Base-by-base conservation (phyloP, 2,113 vertebrate genomes). In the Manacus vitellinus region DNA sequence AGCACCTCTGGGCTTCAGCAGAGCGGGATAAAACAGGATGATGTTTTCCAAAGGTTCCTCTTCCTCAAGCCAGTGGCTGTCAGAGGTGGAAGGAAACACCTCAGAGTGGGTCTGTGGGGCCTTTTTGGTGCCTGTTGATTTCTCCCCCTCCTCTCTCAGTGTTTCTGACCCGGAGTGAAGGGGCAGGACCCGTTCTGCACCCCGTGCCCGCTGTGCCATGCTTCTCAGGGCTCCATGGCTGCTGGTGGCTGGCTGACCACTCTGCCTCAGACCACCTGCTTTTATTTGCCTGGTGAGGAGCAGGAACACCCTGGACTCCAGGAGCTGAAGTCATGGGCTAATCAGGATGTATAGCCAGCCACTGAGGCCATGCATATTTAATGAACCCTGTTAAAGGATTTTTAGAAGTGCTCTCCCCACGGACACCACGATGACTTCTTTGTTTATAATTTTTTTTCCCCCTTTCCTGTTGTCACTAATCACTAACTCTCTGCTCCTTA, bases 301-400 rank as follows among this genome's bases (percentile, higher is more conserved):
- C 82, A 92, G 85, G 71, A 78, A 56, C 76, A 41, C 59, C 83
- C 67, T 14, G 89, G 90, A 47, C 85, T 74, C 33, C 59, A 51
- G 63, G 67, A 91, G 77, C 95, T 95, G 91, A 59, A 95, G 93
- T 75, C 93, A 80, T 14, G 49, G 73, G 82, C 89, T 97, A 93
- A 96, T 97, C 95, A 97, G 97, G 91, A 97, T 97, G 94, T 96
- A 97, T 96, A 84, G 96, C 92, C 97, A 96, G 96, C 87, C 90
- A 89, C 92, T 10, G 81, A 88, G 92, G 75, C 83, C 90, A 97
- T 97, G 44, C 72, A 97, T 97, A 30, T 96, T 97, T 97, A 85
- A 97, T 93, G 89, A 92, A 81, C 67, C 85, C 96, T 95, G 95
- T 83, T 96, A 97, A 95, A 97, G 96, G 97, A 97, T 95, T 97